Percentiles rank a stretch among this genome's conserved stretches.
Evolutionary conservation across 1,140 invertebrate genomes (phyloP).

Genomic region (Diorhabda sublineata): DNA sequence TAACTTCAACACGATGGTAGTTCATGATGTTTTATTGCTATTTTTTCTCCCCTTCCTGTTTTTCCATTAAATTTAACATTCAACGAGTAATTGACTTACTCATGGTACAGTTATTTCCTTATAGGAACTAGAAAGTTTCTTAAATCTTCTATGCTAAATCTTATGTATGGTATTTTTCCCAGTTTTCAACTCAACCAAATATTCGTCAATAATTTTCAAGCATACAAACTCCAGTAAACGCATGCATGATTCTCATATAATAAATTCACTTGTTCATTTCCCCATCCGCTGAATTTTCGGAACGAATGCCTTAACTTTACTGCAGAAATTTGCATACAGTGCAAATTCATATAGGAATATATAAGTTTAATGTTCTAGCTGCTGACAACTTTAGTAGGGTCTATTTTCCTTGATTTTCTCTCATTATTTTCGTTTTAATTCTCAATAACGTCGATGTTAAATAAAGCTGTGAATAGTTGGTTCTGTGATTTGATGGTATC

Average conservation of each 20-base stretch:
- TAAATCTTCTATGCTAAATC: too few relatives aligned
- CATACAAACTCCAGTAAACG: conserved; percentile 26
- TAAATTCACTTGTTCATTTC: conserved; percentile 30
- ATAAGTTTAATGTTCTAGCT: conserved; percentile 36
- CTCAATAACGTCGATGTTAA: too few relatives aligned
- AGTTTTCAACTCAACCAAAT: background rate
- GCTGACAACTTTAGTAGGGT: conserved; percentile 40
- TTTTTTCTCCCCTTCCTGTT: too few relatives aligned
- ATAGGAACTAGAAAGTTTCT: too few relatives aligned
- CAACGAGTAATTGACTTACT: too few relatives aligned
- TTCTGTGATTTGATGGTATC: too few relatives aligned
- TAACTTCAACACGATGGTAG: too few relatives aligned
- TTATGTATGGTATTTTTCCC: background rate
- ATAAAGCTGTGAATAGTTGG: too few relatives aligned
- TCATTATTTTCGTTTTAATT: conserved; percentile 20
- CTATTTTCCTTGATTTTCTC: conserved; percentile 32
- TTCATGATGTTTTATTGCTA: too few relatives aligned
- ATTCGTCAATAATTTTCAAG: conserved; percentile 25
- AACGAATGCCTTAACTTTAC: conserved; percentile 30
- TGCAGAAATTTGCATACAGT: conserved; percentile 38
- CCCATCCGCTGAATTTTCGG: conserved; percentile 24
- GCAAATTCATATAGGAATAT: conserved; percentile 36
- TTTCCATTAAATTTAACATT: too few relatives aligned
- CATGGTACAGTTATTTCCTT: too few relatives aligned
- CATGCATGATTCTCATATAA: conserved; percentile 27